Evolutionary conservation across 1,140 invertebrate species (phyloP).

Genomic region (Zophobas atratus): DNA sequence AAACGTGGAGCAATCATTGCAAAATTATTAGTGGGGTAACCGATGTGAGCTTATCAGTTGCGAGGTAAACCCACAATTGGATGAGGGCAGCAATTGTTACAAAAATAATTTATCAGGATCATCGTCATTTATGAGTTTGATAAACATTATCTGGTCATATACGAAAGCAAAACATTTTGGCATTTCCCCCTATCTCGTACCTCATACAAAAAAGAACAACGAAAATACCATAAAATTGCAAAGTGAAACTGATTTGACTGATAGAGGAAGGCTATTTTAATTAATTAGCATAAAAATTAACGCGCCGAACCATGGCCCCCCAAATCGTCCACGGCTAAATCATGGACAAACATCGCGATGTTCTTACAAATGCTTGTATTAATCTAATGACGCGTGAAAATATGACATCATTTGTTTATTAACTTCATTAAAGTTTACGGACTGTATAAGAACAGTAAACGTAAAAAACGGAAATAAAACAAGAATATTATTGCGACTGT

Average conservation of each 20-base stretch:
- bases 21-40: background rate
- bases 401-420: conserved; percentile 35
- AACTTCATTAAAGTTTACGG: conserved; percentile 4
- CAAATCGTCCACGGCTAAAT: background rate
- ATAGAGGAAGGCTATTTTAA: conserved; percentile 5
- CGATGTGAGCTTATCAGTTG: background rate
- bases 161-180: background rate
- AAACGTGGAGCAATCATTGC: background rate
- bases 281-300: conserved; percentile 10
- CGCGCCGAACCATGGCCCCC: background rate
- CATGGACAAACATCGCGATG: background rate
- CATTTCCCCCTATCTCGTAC: background rate
- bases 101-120: background rate
- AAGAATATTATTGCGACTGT: background rate
- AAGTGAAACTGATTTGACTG: conserved; percentile 1
- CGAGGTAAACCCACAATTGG: background rate
- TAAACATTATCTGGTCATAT: background rate
- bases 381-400: conserved; percentile 22
- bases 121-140: background rate
- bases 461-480: conserved; percentile 9
- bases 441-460: conserved; percentile 2
- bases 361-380: background rate
- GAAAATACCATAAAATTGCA: background rate
- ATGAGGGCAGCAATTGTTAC: background rate
- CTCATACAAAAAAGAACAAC: too few species aligned